phyloP scores from a whole-genome alignment of 2,797 vertebrate genomes.

The Pseudochaenichthys georgianus region DNA sequence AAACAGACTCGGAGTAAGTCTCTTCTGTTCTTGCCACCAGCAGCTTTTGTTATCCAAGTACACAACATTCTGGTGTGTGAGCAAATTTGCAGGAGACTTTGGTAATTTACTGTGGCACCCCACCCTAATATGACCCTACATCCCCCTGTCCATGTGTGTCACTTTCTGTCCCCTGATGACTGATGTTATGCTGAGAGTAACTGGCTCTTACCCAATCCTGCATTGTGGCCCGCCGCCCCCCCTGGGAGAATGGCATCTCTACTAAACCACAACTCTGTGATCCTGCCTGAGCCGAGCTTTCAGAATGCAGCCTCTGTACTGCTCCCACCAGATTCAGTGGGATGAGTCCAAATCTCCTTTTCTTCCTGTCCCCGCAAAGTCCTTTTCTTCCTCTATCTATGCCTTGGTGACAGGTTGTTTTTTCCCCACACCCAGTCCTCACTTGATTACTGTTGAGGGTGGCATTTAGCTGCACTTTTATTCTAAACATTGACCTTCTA shows the following conservation, averaged over 20 bases:
- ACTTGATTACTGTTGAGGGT: not conserved
- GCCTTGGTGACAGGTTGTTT: not conserved
- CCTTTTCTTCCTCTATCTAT: not conserved
- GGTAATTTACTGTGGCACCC: constrained; percentile 62
- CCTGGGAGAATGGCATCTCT: constrained; percentile 77
- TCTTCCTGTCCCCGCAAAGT: constrained; percentile 22
- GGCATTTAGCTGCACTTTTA: constrained; percentile 1
- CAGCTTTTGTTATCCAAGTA: constrained; percentile 7
- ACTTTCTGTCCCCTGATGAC: constrained; percentile 30
- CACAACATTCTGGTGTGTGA: constrained; percentile 28
- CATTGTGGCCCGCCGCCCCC: constrained; percentile 49
- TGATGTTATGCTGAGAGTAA: constrained; percentile 38
- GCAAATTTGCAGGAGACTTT: constrained; percentile 24
- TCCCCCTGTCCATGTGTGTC: constrained; percentile 42
- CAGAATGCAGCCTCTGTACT: constrained; percentile 31
- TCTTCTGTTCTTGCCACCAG: constrained; percentile 20
- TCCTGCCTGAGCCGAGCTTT: constrained; percentile 44
- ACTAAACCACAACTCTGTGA: constrained; percentile 49
- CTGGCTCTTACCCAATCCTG: constrained; percentile 58
- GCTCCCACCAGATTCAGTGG: constrained; percentile 29
- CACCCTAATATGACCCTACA: constrained; percentile 35
- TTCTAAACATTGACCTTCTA: constrained; percentile 45
- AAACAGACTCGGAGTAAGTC: not conserved
- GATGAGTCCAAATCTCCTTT: constrained; percentile 37
- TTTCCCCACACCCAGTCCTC: not conserved